These are phyloP conservation scores for Mimas tiliae DNA, from an alignment of 2,888 invertebrate genomes.

Conservation along the genomic window DNA sequence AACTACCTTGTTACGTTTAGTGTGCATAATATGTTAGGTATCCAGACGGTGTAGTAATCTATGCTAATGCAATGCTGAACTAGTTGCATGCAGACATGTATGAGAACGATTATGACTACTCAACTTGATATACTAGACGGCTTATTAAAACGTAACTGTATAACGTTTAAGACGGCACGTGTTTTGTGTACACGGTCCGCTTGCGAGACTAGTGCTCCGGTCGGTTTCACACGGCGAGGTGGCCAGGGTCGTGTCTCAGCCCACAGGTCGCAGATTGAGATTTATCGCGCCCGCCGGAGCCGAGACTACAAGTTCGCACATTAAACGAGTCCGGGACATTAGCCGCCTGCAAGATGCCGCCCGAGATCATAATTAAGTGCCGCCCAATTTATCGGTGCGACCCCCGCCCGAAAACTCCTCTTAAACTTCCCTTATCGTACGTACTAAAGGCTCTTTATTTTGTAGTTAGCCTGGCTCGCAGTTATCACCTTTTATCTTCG, in stretches of 20 bases:
- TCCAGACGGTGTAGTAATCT: constrained; percentile 9
- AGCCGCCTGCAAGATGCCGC: constrained; percentile 84
- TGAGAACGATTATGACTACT: constrained; percentile 4
- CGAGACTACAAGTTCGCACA: constrained; percentile 83
- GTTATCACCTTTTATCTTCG: constrained; percentile 76
- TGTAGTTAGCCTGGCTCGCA: constrained; percentile 75
- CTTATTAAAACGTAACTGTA: constrained; percentile 20
- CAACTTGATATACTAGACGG: constrained; percentile 12
- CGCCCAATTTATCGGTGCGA: constrained; percentile 84
- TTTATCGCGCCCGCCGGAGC: constrained; percentile 82
- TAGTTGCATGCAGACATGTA: constrained; percentile 22
- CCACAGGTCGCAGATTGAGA: constrained; percentile 73
- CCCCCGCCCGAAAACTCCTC: constrained; percentile 80
- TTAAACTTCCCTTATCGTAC: constrained; percentile 82
- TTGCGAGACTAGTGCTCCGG: constrained; percentile 4
- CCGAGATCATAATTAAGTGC: constrained; percentile 85
- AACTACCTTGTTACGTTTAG: constrained; percentile 11
- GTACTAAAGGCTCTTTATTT: constrained; percentile 82
- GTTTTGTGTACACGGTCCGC: neutral
- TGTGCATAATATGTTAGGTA: neutral
- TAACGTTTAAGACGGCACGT: neutral
- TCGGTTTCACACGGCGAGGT: constrained; percentile 22
- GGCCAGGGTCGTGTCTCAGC: constrained; percentile 50
- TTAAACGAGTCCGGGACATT: constrained; percentile 84
- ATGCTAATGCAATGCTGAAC: constrained; percentile 9